Evolutionary conservation across 2,797 vertebrate species (phyloP).

Genomic region (Heteromormyrus szaboi): DNA sequence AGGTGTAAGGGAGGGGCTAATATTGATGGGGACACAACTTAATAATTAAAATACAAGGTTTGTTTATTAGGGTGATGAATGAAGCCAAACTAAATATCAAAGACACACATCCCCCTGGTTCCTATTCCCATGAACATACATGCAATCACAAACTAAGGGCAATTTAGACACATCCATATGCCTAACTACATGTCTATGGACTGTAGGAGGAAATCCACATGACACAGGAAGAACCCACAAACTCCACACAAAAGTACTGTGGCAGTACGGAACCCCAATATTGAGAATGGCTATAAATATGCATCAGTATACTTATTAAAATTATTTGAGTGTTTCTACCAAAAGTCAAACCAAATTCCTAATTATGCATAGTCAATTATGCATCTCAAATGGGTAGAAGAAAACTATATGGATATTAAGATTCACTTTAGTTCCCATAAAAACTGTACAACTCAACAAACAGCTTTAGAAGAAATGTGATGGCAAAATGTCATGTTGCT

Average conservation of each 20-base stretch:
- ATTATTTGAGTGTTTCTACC: not conserved
- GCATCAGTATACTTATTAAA: not conserved
- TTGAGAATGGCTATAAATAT: not conserved
- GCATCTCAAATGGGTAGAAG: not conserved
- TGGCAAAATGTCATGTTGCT: not conserved
- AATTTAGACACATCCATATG: not conserved
- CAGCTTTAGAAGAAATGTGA: not conserved
- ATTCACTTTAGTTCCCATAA: not conserved
- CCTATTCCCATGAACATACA: not conserved
- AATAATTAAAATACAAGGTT: not conserved
- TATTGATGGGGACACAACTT: not conserved
- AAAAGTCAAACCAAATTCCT: not conserved
- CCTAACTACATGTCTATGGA: not conserved
- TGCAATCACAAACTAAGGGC: not conserved
- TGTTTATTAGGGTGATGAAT: not conserved
- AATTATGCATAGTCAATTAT: not conserved
- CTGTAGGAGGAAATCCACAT: not conserved
- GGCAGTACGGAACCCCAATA: not conserved
- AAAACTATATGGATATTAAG: not conserved
- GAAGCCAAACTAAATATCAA: not conserved
- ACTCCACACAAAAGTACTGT: not conserved
- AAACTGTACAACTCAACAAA: not conserved
- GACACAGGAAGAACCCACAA: not conserved
- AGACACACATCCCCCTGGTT: not conserved
- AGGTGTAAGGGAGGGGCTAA: not conserved